These are phyloP conservation scores for Trematomus loennbergii DNA, from an alignment of 2,113 vertebrate species.

Conservation along the genomic window DNA sequence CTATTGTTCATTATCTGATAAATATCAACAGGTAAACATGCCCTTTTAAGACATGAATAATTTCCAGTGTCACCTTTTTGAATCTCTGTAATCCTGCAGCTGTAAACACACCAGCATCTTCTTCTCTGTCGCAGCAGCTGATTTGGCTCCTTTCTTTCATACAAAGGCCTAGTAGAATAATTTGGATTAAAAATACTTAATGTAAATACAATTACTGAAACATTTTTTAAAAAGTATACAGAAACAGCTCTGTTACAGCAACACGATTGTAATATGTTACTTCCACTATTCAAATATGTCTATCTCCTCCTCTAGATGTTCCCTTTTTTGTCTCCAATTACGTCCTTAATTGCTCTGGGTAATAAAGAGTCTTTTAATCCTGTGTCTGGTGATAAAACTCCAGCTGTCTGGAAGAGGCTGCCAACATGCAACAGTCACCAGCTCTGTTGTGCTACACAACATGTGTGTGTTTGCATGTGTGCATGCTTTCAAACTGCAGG, in stretches of 20 bases:
- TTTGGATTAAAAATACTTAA: neutral
- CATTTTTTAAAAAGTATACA: neutral
- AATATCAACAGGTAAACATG: neutral
- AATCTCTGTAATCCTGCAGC: neutral
- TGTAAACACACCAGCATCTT: neutral
- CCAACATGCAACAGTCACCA: conserved; percentile 48
- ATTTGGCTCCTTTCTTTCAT: neutral
- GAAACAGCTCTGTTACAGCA: neutral
- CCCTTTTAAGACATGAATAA: too few relatives aligned
- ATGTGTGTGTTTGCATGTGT: conserved; percentile 16
- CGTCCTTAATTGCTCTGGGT: conserved; percentile 71
- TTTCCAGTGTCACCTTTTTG: neutral
- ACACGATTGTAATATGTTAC: neutral
- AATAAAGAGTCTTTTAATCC: conserved; percentile 78
- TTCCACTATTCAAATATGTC: conserved; percentile 24
- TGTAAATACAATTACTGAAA: neutral
- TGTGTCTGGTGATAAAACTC: conserved; percentile 73
- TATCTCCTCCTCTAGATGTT: conserved; percentile 21
- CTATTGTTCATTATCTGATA: neutral
- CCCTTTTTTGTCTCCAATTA: conserved; percentile 75
- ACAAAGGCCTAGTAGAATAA: neutral
- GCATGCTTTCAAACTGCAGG: conserved; percentile 1
- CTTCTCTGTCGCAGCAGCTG: neutral
- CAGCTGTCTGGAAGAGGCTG: conserved; percentile 69
- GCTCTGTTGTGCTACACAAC: conserved; percentile 32